A percentile compares a stretch with the other conserved stretches of the same genome.
phyloP scores from a whole-genome alignment of 2,888 invertebrate genomes.

The Tortrix viridana region DNA sequence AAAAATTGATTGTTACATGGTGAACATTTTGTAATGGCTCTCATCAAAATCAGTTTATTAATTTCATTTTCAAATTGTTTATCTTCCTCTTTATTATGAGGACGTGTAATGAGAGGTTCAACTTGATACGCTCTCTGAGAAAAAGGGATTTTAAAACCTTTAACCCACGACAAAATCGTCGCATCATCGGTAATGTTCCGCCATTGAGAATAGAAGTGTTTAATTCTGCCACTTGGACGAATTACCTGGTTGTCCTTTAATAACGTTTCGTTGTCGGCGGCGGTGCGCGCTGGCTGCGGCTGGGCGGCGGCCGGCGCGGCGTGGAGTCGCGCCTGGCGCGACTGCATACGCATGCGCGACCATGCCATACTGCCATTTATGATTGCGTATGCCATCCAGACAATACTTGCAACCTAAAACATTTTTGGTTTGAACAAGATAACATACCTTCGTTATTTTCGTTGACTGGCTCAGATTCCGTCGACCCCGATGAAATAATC shows the following conservation, averaged over 20 bases:
- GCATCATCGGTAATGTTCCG: conserved; percentile 1
- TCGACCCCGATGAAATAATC: neutral
- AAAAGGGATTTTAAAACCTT: conserved; percentile 11
- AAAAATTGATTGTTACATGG: conserved; percentile 10
- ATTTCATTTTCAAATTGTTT: neutral
- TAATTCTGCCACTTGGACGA: neutral
- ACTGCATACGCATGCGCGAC: conserved; percentile 8
- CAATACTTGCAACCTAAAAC: conserved; percentile 3
- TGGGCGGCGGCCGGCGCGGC: neutral
- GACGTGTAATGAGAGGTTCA: neutral
- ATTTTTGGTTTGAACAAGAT: neutral
- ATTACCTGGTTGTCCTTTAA: conserved; percentile 1
- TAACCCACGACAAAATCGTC: conserved; percentile 5
- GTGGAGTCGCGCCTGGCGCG: neutral
- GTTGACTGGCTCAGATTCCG: conserved; percentile 3
- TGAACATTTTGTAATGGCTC: neutral
- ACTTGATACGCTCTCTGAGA: neutral
- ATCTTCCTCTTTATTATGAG: neutral
- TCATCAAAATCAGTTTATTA: neutral
- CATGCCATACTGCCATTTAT: neutral
- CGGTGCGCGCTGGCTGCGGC: neutral
- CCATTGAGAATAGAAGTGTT: conserved; percentile 8
- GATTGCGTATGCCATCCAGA: conserved; percentile 9
- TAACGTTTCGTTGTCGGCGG: conserved; percentile 5
- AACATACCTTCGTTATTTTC: neutral